These are phyloP conservation scores for Wasmannia auropunctata DNA, from an alignment of 1,140 invertebrate species.

Conservation along the genomic window DNA sequence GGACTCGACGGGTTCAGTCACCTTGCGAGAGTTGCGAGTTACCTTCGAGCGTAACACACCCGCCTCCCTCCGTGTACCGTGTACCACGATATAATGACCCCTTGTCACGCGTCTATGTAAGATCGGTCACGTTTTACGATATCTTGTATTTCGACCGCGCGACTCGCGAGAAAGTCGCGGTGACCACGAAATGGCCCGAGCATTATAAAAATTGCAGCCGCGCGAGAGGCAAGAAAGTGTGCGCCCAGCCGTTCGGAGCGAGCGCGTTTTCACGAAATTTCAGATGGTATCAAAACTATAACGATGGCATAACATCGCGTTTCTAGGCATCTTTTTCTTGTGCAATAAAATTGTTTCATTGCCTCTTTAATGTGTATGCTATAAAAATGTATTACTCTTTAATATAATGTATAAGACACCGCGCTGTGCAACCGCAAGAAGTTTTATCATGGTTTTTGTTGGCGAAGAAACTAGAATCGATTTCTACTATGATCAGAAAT, in stretches of 20 bases:
- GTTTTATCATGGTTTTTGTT: background rate
- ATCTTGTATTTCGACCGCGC: background rate
- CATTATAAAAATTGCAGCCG: slow-evolving; percentile 5
- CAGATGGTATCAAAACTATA: slow-evolving; percentile 22
- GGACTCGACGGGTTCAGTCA: slow-evolving; percentile 69
- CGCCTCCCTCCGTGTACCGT: background rate
- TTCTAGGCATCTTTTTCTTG: background rate
- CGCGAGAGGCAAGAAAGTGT: background rate
- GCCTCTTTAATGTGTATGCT: no score
- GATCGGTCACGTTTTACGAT: slow-evolving; percentile 46
- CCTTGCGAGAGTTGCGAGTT: slow-evolving; percentile 64
- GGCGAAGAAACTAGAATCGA: background rate
- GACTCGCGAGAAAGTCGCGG: slow-evolving; percentile 8
- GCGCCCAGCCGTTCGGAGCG: background rate
- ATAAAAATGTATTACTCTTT: background rate
- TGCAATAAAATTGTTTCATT: background rate
- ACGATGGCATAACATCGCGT: background rate
- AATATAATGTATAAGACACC: no score
- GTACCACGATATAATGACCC: slow-evolving; percentile 62
- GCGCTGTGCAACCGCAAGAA: background rate
- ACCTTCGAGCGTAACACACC: slow-evolving; percentile 67
- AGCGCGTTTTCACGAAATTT: background rate
- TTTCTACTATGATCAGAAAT: background rate
- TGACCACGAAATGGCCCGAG: background rate
- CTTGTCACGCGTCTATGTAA: slow-evolving; percentile 66